phyloP scores from a whole-genome alignment of 1,140 invertebrate species.

The Armadillidium nasatum region DNA sequence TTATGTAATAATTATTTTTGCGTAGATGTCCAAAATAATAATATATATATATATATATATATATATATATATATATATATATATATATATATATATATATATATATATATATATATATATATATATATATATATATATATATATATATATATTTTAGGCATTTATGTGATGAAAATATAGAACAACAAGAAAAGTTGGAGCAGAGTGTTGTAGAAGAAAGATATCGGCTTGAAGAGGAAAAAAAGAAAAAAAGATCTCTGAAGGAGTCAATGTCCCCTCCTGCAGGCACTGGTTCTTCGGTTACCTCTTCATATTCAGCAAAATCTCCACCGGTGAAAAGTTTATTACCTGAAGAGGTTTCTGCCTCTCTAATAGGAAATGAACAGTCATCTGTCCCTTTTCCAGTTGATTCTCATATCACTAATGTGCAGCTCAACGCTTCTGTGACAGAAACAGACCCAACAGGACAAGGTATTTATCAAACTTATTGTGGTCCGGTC shows the following conservation, averaged over 20 bases:
- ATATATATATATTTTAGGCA: constrained; percentile 29
- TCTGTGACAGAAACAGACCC: not conserved
- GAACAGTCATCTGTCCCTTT: not conserved
- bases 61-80: no score
- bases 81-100: no score
- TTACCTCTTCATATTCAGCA: constrained; percentile 10
- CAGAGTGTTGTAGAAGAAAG: constrained; percentile 35
- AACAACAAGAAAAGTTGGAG: constrained; percentile 40
- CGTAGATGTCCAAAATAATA: no score
- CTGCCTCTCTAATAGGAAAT: no score
- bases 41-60: no score
- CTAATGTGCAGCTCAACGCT: no score
- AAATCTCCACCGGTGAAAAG: not conserved
- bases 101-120: no score
- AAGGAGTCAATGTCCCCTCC: constrained; percentile 3
- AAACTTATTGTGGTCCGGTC: no score
- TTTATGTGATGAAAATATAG: constrained; percentile 33
- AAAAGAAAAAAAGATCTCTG: constrained; percentile 21
- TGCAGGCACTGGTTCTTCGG: not conserved
- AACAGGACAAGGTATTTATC: no score
- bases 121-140: not conserved
- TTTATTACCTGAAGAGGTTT: constrained; percentile 11
- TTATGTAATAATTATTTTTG: no score
- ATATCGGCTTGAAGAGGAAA: constrained; percentile 23
- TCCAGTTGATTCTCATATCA: no score